Evolutionary conservation across 1,140 invertebrate species (phyloP), one percentile per base, ranked within the genome.

Genomic region (Caenorhabditis brenneri): DNA sequence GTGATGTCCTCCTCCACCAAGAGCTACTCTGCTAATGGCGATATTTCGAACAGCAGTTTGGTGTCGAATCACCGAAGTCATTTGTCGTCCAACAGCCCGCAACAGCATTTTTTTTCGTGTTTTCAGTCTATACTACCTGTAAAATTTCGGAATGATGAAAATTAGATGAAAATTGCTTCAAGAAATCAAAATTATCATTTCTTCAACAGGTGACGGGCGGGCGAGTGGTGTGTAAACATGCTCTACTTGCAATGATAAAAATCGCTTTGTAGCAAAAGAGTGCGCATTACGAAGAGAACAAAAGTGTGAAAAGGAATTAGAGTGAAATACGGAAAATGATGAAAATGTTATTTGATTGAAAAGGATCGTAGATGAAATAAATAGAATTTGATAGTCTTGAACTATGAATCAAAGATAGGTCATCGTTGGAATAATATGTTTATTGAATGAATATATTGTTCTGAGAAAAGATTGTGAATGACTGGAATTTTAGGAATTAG

Each of bases 1-100:
- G 51, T 65, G 80, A 60, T 81, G 60, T 15, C 60, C 81, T 36
- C 81, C 81, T 48, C 81, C 81, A 0, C 81, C 81, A 19, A 65
- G 60, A 74, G 36, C 65, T 27, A 46, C n/a, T 74, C 65, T 31
- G n/a, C 15, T 74, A 6, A 74, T 24, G 3, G 65, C 22, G 9
- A 74, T 74, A 31, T n/a, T 74, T 46, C 65, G 29, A 12, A 74
- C 36, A 10, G 65, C 33, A 24, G 36, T 42, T 46, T 74, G 33
- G 24, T 42, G 65, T 24, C 65, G 33, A 27, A 74, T 42, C 10
- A 42, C 65, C 22, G 65, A 42, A 33, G 65, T 42, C n/a, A 74
- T 42, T 15, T 74, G 33, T 74, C 36, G 12, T 27, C 65, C 65
- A 74, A 74, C 65, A 24, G 36, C 65, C 46, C 65, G 33, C 36